Evolutionary conservation across 2,113 vertebrate species (phyloP), one percentile per base, ranked within the genome.

Genomic region (Mormyrus iriodes): DNA sequence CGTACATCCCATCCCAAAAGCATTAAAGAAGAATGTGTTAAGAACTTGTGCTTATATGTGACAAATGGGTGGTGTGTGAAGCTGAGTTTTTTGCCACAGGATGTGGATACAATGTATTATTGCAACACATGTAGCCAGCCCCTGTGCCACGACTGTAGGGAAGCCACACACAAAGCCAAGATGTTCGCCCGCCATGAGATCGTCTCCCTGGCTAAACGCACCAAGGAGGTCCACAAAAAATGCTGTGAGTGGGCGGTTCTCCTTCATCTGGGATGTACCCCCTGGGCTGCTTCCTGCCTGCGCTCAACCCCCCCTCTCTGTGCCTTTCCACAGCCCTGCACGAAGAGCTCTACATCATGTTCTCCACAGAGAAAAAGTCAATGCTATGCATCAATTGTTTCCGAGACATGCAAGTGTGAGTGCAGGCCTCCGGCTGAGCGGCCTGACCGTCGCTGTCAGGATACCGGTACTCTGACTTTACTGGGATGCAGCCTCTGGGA

Each of bases 321-420:
- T 90, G 9, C 31, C 46, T n/a, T 42, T 31, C 31, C 39, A 0
- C 94, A 98, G 98, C 96, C 0, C 97, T 98, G 84, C 98, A 99
- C 0, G 95, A 97, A n/a, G 97, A 99, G 92, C 96, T 97, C 89
- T 98, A 97, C 95, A 97, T 99, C 94, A 97, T 99, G 95, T 99
- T 98, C 94, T 98, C 98, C 58, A 98, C 97, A 0, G 97, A 99
- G 93, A 98, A 97, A 90, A 98, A 97, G 92, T 98, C 97, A 24
- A 97, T 99, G 97, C 95, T 99, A 42, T 99, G 98, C 91, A 98
- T 99, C 94, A 97, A 97, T 92, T 99, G 98, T 93, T 99, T 99
- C 96, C 96, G 97, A 92, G 98, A 99, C 94, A 97, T 97, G 97
- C 97, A 97, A 93, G 96, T 97, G 98, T 99, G 92, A 95, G 98